Percentiles rank a stretch among this genome's conserved stretches.
phyloP scores from a whole-genome alignment of 2,113 vertebrate genomes.

The Pristiophorus japonicus region DNA sequence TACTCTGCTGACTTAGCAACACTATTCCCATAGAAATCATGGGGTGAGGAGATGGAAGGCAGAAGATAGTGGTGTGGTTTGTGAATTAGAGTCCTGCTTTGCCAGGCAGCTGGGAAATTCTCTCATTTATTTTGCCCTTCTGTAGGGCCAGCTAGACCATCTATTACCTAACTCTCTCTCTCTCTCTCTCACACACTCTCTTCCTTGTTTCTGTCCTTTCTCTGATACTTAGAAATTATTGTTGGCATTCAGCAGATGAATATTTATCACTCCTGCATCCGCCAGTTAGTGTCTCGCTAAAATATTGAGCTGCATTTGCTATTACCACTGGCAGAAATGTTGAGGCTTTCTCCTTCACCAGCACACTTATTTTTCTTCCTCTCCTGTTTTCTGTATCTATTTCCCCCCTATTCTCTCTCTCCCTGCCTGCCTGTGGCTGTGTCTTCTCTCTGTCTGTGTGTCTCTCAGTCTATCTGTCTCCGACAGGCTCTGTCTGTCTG shows the following conservation, averaged over 20 bases:
- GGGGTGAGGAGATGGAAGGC: not conserved
- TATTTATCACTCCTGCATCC: not conserved
- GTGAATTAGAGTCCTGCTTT: not conserved
- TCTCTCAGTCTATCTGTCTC: not conserved
- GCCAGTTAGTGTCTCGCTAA: not conserved
- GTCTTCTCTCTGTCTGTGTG: not conserved
- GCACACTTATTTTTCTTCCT: not conserved
- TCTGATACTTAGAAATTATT: not conserved
- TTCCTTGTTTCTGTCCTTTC: not conserved
- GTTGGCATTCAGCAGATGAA: not conserved
- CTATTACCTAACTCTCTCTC: not conserved
- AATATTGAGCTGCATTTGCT: not conserved
- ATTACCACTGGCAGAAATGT: too few species aligned
- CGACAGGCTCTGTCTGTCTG: not conserved
- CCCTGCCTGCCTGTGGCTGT: not conserved
- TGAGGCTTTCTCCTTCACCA: not conserved
- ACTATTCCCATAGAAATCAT: not conserved
- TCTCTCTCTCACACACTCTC: not conserved
- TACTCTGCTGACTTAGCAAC: not conserved
- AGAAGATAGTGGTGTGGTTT: not conserved
- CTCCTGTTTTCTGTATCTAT: not conserved
- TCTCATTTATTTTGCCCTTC: not conserved
- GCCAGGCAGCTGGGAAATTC: not conserved
- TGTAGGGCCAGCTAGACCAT: too few species aligned
- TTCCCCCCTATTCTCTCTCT: not conserved